Base-by-base conservation (phyloP, 2,797 vertebrate species). In the Gymnoscopelus braueri region DNA sequence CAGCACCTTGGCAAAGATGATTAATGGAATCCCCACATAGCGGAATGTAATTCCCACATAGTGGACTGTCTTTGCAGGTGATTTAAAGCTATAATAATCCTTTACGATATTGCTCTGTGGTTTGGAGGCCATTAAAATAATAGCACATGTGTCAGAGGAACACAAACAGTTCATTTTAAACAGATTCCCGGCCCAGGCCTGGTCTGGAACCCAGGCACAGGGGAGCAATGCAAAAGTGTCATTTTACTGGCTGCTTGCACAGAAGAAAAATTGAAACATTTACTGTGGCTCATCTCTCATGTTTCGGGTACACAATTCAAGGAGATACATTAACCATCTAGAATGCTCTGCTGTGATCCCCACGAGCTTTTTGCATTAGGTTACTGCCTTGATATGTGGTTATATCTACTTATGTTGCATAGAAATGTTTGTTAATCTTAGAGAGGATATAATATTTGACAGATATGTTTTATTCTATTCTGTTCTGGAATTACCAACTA, bases 1-100 rank as follows among this genome's bases (percentile, higher is more conserved):
- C 87, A 76, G 79, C 73, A 86, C 74, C 59, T 74, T 75, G 79
- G 82, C 83, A 86, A 91, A 88, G 84, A 92, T 94, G 93, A 95
- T 93, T 91, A 93, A 95, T 94, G 92, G 85, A 89, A 90, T 91
- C 91, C 89, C 87, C 87, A 85, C 86, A 83, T 88, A 85, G 83
- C 80, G 64, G 7, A 72, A 84, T 86, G 39, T 44, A 39, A 39
- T 39, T 7, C 35, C 35, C 35, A 39, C 35, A 39, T 39, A 39
- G 35, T 39, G 35, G 35, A 39, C 60, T 47, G 78, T 89, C 84
- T 86, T 90, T 89, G 80, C 86, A 88, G 89, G 91, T 94, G 92
- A 94, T 94, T 94, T 94, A 94, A 87, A 89, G 90, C 89, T 89
- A 92, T 93, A 94, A 94, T 94, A 94, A 93, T 94, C 88, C 87